These are phyloP conservation scores for Alca torda DNA, from an alignment of 2,797 vertebrate genomes.

Conservation along the genomic window DNA sequence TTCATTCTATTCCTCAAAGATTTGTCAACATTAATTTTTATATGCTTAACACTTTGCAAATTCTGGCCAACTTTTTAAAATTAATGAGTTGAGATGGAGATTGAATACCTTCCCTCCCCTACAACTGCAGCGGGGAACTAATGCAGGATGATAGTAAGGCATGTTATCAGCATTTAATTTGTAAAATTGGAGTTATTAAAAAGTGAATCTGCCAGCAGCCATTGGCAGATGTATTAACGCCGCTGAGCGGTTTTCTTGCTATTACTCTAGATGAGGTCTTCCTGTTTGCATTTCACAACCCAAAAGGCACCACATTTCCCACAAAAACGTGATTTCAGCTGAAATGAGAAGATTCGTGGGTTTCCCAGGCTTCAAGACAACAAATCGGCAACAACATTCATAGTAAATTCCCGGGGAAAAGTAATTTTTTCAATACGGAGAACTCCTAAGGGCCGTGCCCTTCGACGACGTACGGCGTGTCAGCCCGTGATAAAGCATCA, in stretches of 20 bases:
- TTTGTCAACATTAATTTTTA: constrained; percentile 85
- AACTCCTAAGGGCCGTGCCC: neutral
- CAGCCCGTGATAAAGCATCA: neutral
- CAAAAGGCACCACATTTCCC: neutral
- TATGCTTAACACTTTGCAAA: constrained; percentile 75
- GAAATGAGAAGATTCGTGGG: neutral
- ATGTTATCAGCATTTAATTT: neutral
- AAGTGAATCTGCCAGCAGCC: neutral
- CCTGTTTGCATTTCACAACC: neutral
- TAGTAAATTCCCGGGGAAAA: neutral
- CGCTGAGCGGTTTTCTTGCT: neutral
- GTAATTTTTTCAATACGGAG: neutral
- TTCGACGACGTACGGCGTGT: neutral
- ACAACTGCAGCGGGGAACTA: neutral
- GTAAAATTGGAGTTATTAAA: neutral
- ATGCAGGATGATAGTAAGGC: neutral
- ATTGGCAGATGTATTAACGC: neutral
- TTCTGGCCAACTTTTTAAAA: constrained; percentile 79
- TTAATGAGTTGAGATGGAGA: constrained; percentile 82
- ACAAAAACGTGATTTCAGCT: accelerated
- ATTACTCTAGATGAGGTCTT: neutral
- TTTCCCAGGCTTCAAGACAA: neutral
- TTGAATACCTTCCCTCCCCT: constrained; percentile 64
- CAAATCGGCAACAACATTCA: neutral
- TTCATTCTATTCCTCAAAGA: constrained; percentile 82